These are phyloP conservation scores for Trachelus tabidus DNA, from an alignment of 2,888 invertebrate species.

Conservation along the genomic window DNA sequence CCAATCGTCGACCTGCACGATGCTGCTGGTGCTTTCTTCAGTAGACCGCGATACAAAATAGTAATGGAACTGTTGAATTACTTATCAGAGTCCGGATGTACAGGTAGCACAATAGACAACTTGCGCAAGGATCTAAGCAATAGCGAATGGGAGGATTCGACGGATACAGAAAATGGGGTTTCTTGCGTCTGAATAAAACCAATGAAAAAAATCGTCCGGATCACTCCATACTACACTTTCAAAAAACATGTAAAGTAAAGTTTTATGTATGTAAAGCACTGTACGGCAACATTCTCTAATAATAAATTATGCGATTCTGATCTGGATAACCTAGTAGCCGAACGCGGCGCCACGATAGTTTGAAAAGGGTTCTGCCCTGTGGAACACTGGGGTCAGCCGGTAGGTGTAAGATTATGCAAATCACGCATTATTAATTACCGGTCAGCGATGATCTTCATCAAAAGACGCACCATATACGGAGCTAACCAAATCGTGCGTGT, in stretches of 20 bases:
- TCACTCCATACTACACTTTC: not conserved
- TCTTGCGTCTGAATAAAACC: not conserved
- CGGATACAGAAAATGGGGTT: conserved; percentile 1
- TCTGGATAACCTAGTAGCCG: not conserved
- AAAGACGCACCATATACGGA: conserved; percentile 14
- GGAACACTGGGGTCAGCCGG: not conserved
- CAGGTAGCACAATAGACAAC: conserved; percentile 24
- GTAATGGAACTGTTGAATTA: conserved; percentile 40
- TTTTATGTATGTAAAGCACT: not conserved
- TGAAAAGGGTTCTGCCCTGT: not conserved
- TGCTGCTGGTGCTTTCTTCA: conserved; percentile 44
- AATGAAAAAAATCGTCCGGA: not conserved
- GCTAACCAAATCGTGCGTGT: not conserved
- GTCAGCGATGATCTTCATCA: conserved; percentile 21
- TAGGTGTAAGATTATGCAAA: conserved; percentile 23
- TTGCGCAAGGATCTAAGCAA: conserved; percentile 27
- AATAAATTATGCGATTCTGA: not conserved
- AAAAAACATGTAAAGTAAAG: not conserved
- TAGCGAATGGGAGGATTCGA: not conserved
- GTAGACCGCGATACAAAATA: conserved; percentile 35
- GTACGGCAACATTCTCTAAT: not conserved
- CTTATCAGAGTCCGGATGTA: conserved; percentile 25
- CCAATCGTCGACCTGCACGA: conserved; percentile 35
- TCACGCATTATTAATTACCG: conserved; percentile 21
- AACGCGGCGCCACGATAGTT: not conserved